Evolutionary conservation across 2,797 vertebrate species (phyloP), one percentile per base, ranked within the genome.

Genomic region (Amblyopsis hoosieri): DNA sequence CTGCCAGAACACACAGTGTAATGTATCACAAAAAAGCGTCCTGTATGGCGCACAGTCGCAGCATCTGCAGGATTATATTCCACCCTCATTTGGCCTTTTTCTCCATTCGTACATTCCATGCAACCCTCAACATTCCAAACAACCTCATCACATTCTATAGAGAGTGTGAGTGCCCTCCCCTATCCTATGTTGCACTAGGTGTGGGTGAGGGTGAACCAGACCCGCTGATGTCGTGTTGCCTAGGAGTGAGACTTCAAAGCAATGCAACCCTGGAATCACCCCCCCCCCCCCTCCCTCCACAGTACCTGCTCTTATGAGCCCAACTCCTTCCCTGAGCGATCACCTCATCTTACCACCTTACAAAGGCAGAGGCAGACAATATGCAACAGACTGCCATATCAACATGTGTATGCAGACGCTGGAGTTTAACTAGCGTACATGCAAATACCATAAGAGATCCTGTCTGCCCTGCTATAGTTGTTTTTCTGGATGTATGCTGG

Each of bases 301-400:
- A 11, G 23, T 62, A 8, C 15, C 52, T 31, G 37, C 37, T 61
- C 61, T 8, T 2, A 61, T 66, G 53, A 68, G 29, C 23, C 45
- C 45, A 6, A 46, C 15, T 60, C 63, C 57, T 54, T n/a, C 49
- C 60, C 49, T 66, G 53, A 31, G 50, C 45, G 42, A 57, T 67
- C 53, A 62, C 65, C 63, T 64, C 66, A 62, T 65, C 62, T 71
- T 72, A 57, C 65, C 66, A 12, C 71, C 78, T 69, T 83, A 84
- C 76, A 82, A 80, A 72, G 81, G 76, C 81, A 77, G 74, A 63
- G 85, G 83, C 86, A 91, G 86, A 87, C 72, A 64, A 80, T 93
- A 93, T 93, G 91, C 91, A 92, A 93, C 84, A 87, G 87, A 88
- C 89, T 89, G 91, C 88, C 88, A 71, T 76, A 81, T 74, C 65